Percentiles rank a stretch among this genome's conserved stretches.
Evolutionary conservation across 2,888 invertebrate genomes (phyloP).

Genomic region (Stenichneumon culpator): DNA sequence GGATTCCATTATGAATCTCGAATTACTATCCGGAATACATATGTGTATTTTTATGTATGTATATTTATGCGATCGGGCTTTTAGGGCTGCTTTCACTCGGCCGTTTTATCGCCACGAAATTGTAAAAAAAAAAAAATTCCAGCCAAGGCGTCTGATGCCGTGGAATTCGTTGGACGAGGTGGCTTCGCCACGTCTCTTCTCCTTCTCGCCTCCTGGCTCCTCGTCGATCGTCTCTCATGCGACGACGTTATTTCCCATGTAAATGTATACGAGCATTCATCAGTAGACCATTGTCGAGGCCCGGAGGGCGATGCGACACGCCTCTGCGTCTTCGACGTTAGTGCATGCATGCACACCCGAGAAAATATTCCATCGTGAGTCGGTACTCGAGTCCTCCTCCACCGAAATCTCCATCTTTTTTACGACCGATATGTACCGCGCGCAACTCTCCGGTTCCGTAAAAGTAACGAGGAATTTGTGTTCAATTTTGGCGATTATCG

Average conservation of each 20-base stretch:
- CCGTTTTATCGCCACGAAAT: constrained; percentile 63
- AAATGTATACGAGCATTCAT: constrained; percentile 84
- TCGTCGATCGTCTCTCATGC: constrained; percentile 73
- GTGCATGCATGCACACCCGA: constrained; percentile 50
- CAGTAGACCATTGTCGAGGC: constrained; percentile 72
- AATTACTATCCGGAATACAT: constrained; percentile 39
- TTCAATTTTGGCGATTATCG: neutral
- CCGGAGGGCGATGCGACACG: constrained; percentile 79
- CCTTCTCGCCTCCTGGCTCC: constrained; percentile 65
- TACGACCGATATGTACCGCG: neutral
- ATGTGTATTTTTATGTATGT: constrained; percentile 26
- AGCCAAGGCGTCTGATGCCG: constrained; percentile 61
- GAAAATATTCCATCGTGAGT: constrained; percentile 56
- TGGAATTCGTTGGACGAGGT: constrained; percentile 70
- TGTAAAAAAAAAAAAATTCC: constrained; percentile 52
- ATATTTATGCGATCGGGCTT: constrained; percentile 47
- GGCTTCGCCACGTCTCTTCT: constrained; percentile 61
- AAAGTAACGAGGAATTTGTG: neutral
- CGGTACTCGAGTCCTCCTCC: constrained; percentile 15
- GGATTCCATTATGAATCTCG: constrained; percentile 31
- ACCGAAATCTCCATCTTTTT: constrained; percentile 24
- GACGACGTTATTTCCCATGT: constrained; percentile 81
- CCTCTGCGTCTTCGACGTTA: constrained; percentile 71
- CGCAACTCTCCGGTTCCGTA: neutral
- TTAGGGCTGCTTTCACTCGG: constrained; percentile 33